Evolutionary conservation across 2,797 vertebrate species (phyloP).

Genomic region (Staurois parvus): DNA sequence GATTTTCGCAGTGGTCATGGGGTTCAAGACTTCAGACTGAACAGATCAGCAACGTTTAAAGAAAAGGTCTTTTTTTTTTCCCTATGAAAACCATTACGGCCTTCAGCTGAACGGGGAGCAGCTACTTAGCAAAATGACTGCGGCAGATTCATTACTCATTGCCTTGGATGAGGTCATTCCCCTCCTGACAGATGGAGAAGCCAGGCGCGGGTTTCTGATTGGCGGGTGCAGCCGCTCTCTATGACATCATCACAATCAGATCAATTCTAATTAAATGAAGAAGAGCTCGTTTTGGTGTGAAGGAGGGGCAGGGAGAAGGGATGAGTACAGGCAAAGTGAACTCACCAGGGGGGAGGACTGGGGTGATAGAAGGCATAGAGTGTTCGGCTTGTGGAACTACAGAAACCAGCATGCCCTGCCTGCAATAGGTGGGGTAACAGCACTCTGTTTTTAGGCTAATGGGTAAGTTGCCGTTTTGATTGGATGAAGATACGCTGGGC

Average conservation of each 20-base stretch:
- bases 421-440: too few relatives aligned
- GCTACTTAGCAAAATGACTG: constrained; percentile 36
- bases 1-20: not conserved
- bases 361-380: not conserved
- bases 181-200: constrained; percentile 19
- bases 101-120: not conserved
- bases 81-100: not conserved
- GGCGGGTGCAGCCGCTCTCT: not conserved
- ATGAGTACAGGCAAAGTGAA: not conserved
- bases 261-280: constrained; percentile 53
- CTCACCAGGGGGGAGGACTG: not conserved
- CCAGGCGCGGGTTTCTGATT: not conserved
- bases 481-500: too few relatives aligned
- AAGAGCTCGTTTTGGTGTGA: not conserved
- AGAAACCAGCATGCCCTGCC: not conserved
- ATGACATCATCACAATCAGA: constrained; percentile 46
- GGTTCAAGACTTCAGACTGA: not conserved
- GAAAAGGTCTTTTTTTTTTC: constrained; percentile 16
- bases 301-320: not conserved
- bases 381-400: not conserved
- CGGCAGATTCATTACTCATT: constrained; percentile 10
- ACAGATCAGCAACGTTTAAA: constrained; percentile 8
- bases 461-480: too few relatives aligned
- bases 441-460: too few relatives aligned
- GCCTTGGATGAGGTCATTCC: constrained; percentile 28